Evolutionary conservation across 2,113 vertebrate species (phyloP), one percentile per base, ranked within the genome.

Genomic region (Oceanodroma tethys): DNA sequence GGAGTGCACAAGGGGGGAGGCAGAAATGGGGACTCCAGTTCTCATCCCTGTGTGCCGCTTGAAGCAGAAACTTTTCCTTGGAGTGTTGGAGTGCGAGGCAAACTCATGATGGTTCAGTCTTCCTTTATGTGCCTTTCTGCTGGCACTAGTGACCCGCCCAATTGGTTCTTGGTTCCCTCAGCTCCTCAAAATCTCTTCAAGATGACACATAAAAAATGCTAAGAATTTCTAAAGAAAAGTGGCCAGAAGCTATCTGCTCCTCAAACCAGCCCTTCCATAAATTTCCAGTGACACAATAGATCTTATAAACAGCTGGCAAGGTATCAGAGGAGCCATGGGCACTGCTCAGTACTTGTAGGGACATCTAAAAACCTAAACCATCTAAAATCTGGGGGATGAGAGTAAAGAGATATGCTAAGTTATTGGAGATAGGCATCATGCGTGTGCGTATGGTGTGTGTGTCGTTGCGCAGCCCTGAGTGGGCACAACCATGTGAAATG

Each of bases 391-490:
- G 22, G 4, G 30, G 26, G 16, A 16, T 11, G 16, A 29, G 34
- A 63, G 12, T 16, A 16, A 7, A 27, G 18, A 80, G 45, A 47
- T 13, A 14, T 2, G 25, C 16, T 29, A 15, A 81, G 40, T 16
- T 32, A 17, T 0, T 13, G 11, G 16, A 25, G 43, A 21, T 2
- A 32, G 16, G 11, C 21, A 14, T 5, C 43, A 27, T 4, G 7
- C 4, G 7, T 32, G 20, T 38, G 30, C 48, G 5, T 22, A 26
- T 7, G n/a, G 14, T 3, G 7, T 16, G 36, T 7, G 27, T 23
- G 43, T 22, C 20, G 45, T 27, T 40, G 25, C 0, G 1, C 10
- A 43, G 25, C 22, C 20, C 4, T 8, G 48, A 30, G 43, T 30
- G 68, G 40, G 25, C 21, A 40, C 25, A 32, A 29, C 2, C 21